These are phyloP conservation scores for Megaleporinus macrocephalus DNA, from an alignment of 2,113 vertebrate genomes.

Conservation along the genomic window DNA sequence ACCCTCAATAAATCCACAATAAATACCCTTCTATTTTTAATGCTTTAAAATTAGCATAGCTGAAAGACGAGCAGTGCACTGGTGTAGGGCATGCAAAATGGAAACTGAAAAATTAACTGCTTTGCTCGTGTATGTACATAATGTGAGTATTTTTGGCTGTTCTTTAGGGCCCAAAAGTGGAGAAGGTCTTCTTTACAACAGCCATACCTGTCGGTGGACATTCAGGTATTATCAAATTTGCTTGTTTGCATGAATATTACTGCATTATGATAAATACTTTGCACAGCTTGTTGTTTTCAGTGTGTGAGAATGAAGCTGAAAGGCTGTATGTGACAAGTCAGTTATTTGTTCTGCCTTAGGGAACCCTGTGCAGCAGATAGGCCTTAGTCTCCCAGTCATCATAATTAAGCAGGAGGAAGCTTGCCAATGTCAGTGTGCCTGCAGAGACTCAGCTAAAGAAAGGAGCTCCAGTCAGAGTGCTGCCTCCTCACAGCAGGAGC, in stretches of 20 bases:
- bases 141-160: slow-evolving; percentile 71
- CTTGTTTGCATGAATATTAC: not conserved
- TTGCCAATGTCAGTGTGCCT: slow-evolving; percentile 97
- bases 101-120: not conserved
- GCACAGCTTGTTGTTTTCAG: not conserved
- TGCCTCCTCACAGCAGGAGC: slow-evolving; percentile 63
- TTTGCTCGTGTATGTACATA: slow-evolving; percentile 34
- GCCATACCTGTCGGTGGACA: slow-evolving; percentile 92
- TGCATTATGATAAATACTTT: not conserved
- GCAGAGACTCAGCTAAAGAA: slow-evolving; percentile 90
- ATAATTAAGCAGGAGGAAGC: slow-evolving; percentile 99
- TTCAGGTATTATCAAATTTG: slow-evolving; percentile 80
- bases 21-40: too few species aligned
- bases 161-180: slow-evolving; percentile 90
- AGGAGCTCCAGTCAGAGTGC: slow-evolving; percentile 77
- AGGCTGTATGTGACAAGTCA: slow-evolving; percentile 18
- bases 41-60: too few species aligned
- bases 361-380: slow-evolving; percentile 93
- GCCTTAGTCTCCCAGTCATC: slow-evolving; percentile 97
- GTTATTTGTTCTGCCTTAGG: slow-evolving; percentile 73
- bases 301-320: not conserved
- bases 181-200: slow-evolving; percentile 97
- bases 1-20: too few species aligned
- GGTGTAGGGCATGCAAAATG: not conserved
- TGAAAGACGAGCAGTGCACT: too few species aligned